Evolutionary conservation across 2,113 vertebrate genomes (phyloP), one percentile per base, ranked within the genome.

Genomic region (Phocoena phocoena): DNA sequence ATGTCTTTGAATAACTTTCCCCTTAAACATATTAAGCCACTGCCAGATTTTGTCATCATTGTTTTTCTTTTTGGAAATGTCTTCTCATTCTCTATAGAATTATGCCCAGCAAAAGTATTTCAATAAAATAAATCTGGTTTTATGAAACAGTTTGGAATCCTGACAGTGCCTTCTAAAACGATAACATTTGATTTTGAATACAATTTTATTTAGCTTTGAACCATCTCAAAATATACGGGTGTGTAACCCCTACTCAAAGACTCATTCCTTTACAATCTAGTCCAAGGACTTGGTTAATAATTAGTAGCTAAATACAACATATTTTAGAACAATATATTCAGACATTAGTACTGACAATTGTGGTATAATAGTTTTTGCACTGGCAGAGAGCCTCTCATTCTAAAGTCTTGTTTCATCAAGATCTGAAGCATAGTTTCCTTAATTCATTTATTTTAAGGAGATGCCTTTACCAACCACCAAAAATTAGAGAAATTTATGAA

Each of bases 151-250:
- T 80, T 50, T 91, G 71, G 41, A 95, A 91, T 73, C 20, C n/a
- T 73, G 70, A 44, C 31, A 23, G 12, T 36, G 28, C 2, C 47
- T 93, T 95, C 63, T 91, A 76, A 79, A 90, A 79, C 82, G 38
- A 28, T 65, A 67, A 88, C 67, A 86, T 68, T 85, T 53, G 25
- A 21, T 83, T 91, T 93, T 91, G 50, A 96, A 84, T 60, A 91
- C 23, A 82, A 53, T 63, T 95, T 97, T 76, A 74, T 85, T 91
- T 76, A 63, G 33, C 33, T 81, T 33, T 81, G 31, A 67, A 80
- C 5, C 65, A 84, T 63, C 87, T 84, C 31, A 50, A 91, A 91
- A 84, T 44, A 88, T 25, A 71, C 6, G 93, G 55, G 68, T 13
- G 55, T 13, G 26, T n/a, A 73, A 47, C 28, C 33, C 20, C 31